These are phyloP conservation scores for Mactra quadrangularis DNA, from an alignment of 1,140 invertebrate genomes.

Conservation along the genomic window DNA sequence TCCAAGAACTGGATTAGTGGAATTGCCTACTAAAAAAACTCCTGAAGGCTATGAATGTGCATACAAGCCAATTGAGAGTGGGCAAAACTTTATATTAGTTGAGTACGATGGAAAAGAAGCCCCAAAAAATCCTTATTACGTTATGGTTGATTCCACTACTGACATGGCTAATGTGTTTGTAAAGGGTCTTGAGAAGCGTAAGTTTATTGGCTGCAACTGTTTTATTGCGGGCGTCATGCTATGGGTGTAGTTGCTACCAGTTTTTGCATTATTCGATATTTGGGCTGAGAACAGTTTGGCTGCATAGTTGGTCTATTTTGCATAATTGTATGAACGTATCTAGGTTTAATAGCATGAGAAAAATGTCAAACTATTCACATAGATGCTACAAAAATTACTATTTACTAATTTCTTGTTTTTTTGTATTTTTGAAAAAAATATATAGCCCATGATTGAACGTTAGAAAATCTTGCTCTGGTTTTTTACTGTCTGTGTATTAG, in stretches of 20 bases:
- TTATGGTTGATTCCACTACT: slow-evolving; percentile 53
- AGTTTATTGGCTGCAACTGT: slow-evolving; percentile 9
- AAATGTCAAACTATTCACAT: slow-evolving; percentile 7
- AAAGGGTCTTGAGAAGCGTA: slow-evolving; percentile 57
- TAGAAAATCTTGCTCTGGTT: neutral
- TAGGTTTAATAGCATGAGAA: slow-evolving; percentile 32
- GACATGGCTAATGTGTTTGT: slow-evolving; percentile 54
- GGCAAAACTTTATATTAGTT: slow-evolving; percentile 83
- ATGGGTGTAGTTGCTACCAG: neutral
- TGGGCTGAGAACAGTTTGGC: neutral
- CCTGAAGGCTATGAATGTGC: slow-evolving; percentile 91
- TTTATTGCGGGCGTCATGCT: slow-evolving; percentile 1
- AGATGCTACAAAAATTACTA: slow-evolving; percentile 23
- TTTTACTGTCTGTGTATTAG: slow-evolving; percentile 6
- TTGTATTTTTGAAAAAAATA: no score
- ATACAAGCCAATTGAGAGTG: slow-evolving; percentile 93
- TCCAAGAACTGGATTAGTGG: slow-evolving; percentile 84
- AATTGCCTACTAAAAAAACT: slow-evolving; percentile 86
- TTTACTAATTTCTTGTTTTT: slow-evolving; percentile 5
- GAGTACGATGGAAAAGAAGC: slow-evolving; percentile 77
- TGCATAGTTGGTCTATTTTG: no score
- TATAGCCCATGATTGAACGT: slow-evolving; percentile 21
- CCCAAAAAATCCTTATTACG: slow-evolving; percentile 79
- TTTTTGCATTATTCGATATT: neutral
- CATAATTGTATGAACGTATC: neutral